Percentiles rank a stretch among this genome's conserved stretches.
These are phyloP conservation scores for Cacatua alba DNA, from an alignment of 2,113 vertebrate genomes.

Conservation along the genomic window DNA sequence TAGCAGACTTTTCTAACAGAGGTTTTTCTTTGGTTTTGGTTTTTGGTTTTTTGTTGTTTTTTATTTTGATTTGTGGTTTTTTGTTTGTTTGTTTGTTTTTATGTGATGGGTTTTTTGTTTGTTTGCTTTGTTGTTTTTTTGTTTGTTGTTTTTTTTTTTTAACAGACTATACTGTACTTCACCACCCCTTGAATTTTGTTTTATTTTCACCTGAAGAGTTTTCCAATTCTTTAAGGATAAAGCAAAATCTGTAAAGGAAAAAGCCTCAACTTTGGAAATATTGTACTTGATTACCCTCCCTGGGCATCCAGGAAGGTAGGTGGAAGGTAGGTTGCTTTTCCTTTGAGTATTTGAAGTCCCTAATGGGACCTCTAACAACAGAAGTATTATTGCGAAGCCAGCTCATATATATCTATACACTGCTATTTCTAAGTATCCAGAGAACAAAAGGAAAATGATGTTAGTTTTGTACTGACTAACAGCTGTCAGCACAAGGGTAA, in stretches of 20 bases:
- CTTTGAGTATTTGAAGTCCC: not conserved
- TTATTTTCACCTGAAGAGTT: not conserved
- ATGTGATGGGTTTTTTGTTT: not conserved
- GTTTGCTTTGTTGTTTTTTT: not conserved
- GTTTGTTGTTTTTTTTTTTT: not conserved
- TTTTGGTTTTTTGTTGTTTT: not conserved
- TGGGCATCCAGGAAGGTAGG: not conserved
- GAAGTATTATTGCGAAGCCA: not conserved
- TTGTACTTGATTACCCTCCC: not conserved
- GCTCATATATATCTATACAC: not conserved
- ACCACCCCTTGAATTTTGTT: not conserved
- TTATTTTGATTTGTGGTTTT: not conserved
- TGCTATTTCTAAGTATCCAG: not conserved
- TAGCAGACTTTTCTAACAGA: not conserved
- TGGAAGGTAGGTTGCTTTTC: not conserved
- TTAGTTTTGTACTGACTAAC: not conserved
- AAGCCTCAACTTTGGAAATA: not conserved
- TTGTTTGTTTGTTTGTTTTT: too few species aligned
- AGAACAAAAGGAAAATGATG: not conserved
- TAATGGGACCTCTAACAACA: not conserved
- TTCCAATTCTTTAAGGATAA: not conserved
- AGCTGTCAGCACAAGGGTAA: not conserved
- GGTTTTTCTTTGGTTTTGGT: not conserved
- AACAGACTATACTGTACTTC: not conserved
- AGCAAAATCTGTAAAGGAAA: not conserved